Base-by-base conservation (phyloP, 2,797 vertebrate genomes). In the Myripristis jacobus region DNA sequence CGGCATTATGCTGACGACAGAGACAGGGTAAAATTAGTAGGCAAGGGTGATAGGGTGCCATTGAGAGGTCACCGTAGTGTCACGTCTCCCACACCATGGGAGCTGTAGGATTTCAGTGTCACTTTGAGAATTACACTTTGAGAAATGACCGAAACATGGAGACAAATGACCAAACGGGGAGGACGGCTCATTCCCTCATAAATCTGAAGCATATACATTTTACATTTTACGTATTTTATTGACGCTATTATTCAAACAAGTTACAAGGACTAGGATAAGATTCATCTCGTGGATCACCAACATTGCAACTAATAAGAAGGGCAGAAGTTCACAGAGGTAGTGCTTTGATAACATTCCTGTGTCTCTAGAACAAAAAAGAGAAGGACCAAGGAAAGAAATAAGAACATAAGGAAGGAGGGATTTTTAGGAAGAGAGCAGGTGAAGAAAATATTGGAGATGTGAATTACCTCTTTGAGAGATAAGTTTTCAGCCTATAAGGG, bases 11-110 rank as follows among this genome's bases (percentile, higher is more conserved):
- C 62, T 79, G 83, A 87, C 76, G 81, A 65, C 56, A 81, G 79
- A 73, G 83, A 78, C 69, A 43, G 73, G 64, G 72, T 54, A 61
- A 66, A 66, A 76, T 79, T 81, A 88, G 79, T 88, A 81, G 68
- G 47, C 9, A 58, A 66, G 48, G 16, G 1, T 85, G 57, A 87
- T 77, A 57, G 70, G 79, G 79, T 87, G 79, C 80, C 65, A 73
- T 2, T 43, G 43, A 61, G 66, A 83, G 84, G 80, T 86, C 78
- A 82, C 36, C 75, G 9, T 11, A 64, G 66, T 36, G 59, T 46
- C 46, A 44, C 63, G 66, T 81, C 64, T 75, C 82, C 47, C 60
- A 52, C 18, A 59, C 50, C 69, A 41, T 57, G 53, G 53, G 58
- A 68, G n/a, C 16, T 66, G 57, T 34, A 44, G 59, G 21, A 59